Conservation (phyloP, 2,113 vertebrate genomes). For the Mustelus asterias region DNA sequence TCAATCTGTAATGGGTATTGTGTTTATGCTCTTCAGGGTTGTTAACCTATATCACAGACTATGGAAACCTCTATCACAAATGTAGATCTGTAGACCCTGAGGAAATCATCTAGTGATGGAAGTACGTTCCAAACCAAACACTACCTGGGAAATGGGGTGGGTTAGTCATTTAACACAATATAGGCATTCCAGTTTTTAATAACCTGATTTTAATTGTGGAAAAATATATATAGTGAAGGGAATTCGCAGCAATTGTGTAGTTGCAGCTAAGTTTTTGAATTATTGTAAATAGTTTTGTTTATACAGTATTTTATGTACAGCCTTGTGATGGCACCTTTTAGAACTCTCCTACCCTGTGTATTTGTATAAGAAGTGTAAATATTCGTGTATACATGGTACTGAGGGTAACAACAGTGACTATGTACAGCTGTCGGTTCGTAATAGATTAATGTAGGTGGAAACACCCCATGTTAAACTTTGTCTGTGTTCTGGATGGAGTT, state of each 20-base stretch:
- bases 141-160: neutral
- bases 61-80: neutral
- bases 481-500: slow-evolving; percentile 57
- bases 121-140: neutral
- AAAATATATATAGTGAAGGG: slow-evolving; percentile 58
- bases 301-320: slow-evolving; percentile 57
- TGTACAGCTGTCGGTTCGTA: slow-evolving; percentile 56
- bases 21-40: neutral
- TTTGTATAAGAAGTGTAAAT: slow-evolving; percentile 72
- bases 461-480: slow-evolving; percentile 48
- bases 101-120: neutral
- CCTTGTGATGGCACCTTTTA: slow-evolving; percentile 69
- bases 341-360: slow-evolving; percentile 52
- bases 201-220: slow-evolving; percentile 27
- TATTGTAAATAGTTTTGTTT: slow-evolving; percentile 64
- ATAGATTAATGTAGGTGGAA: slow-evolving; percentile 30
- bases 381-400: slow-evolving; percentile 85
- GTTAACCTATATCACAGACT: neutral
- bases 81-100: neutral
- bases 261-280: slow-evolving; percentile 83
- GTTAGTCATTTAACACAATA: neutral
- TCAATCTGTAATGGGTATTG: neutral
- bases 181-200: slow-evolving; percentile 36
- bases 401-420: slow-evolving; percentile 71
- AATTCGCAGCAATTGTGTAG: slow-evolving; percentile 95